A percentile compares a stretch with the other conserved stretches of the same genome.
Evolutionary conservation across 2,888 invertebrate genomes (phyloP).

Genomic region (Eremobia ochroleuca): DNA sequence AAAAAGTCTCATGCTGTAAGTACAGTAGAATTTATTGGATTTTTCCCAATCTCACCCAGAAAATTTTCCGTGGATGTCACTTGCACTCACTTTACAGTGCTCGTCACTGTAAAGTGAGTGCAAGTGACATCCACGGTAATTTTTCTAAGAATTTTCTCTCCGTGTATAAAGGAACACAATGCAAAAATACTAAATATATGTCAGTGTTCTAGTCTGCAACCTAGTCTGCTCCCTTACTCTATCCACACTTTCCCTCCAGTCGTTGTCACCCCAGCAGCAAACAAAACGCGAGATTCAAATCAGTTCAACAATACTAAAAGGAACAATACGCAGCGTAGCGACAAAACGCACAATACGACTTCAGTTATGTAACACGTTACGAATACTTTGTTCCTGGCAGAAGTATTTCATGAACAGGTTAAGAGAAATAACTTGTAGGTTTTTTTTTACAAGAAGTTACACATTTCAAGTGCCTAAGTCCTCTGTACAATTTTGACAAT

Average conservation of each 20-base stretch:
- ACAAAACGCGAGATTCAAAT: constrained; percentile 70
- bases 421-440: background rate
- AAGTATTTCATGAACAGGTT: constrained; percentile 18
- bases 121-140: too few species aligned
- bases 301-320: constrained; percentile 68
- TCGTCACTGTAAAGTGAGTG: too few species aligned
- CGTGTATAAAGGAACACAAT: too few species aligned
- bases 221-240: background rate
- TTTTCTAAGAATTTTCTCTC: too few species aligned
- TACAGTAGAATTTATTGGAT: too few species aligned
- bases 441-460: constrained; percentile 18
- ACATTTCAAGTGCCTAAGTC: background rate
- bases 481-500: background rate
- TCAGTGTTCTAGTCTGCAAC: too few species aligned
- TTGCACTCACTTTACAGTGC: too few species aligned
- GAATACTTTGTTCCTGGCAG: constrained; percentile 42
- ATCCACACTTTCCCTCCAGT: constrained; percentile 13
- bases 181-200: background rate
- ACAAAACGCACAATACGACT: constrained; percentile 67
- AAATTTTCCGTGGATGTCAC: too few species aligned
- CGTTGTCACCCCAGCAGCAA: constrained; percentile 53
- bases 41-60: too few species aligned
- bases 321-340: constrained; percentile 66
- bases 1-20: too few species aligned
- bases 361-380: constrained; percentile 66